Base-by-base conservation (phyloP, 1,140 invertebrate genomes). In the Formica exsecta region DNA sequence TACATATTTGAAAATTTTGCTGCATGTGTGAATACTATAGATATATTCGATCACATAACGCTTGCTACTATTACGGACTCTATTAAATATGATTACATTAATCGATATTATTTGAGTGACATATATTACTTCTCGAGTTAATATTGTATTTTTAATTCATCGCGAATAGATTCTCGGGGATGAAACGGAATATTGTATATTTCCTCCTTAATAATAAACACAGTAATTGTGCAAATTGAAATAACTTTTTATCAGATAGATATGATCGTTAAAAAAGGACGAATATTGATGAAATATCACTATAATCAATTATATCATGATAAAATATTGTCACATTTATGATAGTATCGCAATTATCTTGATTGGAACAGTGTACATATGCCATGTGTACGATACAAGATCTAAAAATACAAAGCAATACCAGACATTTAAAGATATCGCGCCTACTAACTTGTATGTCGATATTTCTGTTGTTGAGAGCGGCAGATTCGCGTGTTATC, bases 391-490 rank as follows among this genome's bases (percentile, higher is more conserved):
- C 41, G 61, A 79, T 79, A 48, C 7, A 48, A 66, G 48, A 36
- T 44, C 61, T 79, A 66, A 79, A 66, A 36, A 66, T 79, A 79
- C 13, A 36, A 48, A 41, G 44, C 61, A 65, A 19, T 36, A 32
- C 6, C 48, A 79, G 61, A 79, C 36, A 38, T 51, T 61, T 62
- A 57, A 79, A 79, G 36, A 79, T 66, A 77, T 13, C 32, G n/a
- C 22, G 22, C 36, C 16, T 61, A 19, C 25, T 29, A 29, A 29
- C 32, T 25, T 1, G 13, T 36, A 32, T 13, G 54, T 19, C 9
- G 74, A 44, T 51, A 51, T 51, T 48, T 66, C 75, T 66, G 61
- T 66, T 66, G 38, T 79, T 11, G 38, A 9, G 29, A 59, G 3
- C 16, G 6, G 51, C 13, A 6, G 13, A 3, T 11, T 6, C 51